Conservation (phyloP, 2,797 vertebrate genomes). For the Siniperca obscura region DNA sequence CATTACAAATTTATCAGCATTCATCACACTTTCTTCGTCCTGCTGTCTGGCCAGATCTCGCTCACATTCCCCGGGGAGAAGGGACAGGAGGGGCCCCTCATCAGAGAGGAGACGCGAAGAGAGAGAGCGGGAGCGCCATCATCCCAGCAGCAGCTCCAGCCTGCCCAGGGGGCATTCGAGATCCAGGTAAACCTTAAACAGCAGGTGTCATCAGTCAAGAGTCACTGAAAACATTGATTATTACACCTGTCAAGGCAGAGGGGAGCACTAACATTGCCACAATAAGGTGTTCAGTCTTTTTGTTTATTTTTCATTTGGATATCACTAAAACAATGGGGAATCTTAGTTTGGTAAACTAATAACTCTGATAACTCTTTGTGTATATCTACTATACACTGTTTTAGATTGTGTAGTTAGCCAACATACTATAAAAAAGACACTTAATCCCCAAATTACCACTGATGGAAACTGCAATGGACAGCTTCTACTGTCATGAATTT, state of each 20-base stretch:
- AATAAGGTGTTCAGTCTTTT: not conserved
- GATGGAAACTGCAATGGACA: conserved; percentile 2
- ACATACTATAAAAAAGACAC: not conserved
- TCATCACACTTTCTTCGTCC: conserved; percentile 27
- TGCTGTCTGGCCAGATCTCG: conserved; percentile 76
- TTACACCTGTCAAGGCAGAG: conserved; percentile 6
- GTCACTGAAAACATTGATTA: conserved; percentile 24
- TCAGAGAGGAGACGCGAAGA: conserved; percentile 90
- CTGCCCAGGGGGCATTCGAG: conserved; percentile 87
- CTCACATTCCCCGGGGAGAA: conserved; percentile 90
- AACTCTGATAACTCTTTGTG: not conserved
- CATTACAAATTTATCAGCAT: conserved; percentile 38
- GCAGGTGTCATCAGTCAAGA: conserved; percentile 30
- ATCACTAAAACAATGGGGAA: not conserved
- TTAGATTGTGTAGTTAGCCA: not conserved
- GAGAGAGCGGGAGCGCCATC: conserved; percentile 82
- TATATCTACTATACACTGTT: not conserved
- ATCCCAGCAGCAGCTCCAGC: conserved; percentile 88
- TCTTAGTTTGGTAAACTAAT: not conserved
- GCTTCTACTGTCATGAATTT: conserved; percentile 33
- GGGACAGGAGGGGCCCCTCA: conserved; percentile 86
- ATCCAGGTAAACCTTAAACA: conserved; percentile 86
- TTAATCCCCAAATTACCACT: conserved; percentile 10
- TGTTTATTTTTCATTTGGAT: not conserved
- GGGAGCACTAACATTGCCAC: not conserved